Conservation (phyloP, 1,140 invertebrate species). For the Drosophila lowei region DNA sequence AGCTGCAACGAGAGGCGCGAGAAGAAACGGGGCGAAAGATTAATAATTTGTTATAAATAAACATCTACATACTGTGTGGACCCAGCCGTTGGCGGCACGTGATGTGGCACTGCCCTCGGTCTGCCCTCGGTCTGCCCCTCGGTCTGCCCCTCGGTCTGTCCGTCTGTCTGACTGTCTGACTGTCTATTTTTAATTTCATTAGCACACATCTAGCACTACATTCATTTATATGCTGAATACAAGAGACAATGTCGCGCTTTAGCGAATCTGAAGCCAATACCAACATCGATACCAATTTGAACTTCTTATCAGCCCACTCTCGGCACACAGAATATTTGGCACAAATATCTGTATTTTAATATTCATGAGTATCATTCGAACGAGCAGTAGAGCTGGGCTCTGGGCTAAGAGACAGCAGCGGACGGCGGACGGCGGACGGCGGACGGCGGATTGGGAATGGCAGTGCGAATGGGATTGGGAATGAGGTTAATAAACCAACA, state of each 20-base stretch:
- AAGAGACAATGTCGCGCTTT: too few relatives aligned
- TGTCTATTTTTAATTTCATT: slow-evolving; percentile 43
- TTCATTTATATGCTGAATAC: too few relatives aligned
- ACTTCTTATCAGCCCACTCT: slow-evolving; percentile 25
- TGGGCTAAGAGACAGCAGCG: slow-evolving; percentile 1
- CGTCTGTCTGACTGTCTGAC: not conserved
- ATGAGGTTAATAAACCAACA: slow-evolving; percentile 74
- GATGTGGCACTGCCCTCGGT: slow-evolving; percentile 5
- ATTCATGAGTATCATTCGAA: too few relatives aligned
- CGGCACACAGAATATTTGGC: not conserved
- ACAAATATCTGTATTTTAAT: too few relatives aligned
- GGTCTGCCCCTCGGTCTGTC: too few relatives aligned
- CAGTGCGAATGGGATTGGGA: too few relatives aligned
- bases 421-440: too few relatives aligned
- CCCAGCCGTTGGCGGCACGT: not conserved
- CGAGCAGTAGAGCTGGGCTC: not conserved
- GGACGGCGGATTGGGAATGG: slow-evolving; percentile 4
- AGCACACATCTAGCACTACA: slow-evolving; percentile 1
- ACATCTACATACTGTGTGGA: not conserved
- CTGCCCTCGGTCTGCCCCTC: not conserved
- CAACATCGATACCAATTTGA: not conserved
- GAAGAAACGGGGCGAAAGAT: slow-evolving; percentile 1
- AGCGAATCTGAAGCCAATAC: not conserved
- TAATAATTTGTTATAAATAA: slow-evolving; percentile 25
- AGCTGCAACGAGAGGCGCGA: slow-evolving; percentile 60